Base-by-base conservation (phyloP, 1,140 invertebrate genomes). In the Bombus difficillimus region DNA sequence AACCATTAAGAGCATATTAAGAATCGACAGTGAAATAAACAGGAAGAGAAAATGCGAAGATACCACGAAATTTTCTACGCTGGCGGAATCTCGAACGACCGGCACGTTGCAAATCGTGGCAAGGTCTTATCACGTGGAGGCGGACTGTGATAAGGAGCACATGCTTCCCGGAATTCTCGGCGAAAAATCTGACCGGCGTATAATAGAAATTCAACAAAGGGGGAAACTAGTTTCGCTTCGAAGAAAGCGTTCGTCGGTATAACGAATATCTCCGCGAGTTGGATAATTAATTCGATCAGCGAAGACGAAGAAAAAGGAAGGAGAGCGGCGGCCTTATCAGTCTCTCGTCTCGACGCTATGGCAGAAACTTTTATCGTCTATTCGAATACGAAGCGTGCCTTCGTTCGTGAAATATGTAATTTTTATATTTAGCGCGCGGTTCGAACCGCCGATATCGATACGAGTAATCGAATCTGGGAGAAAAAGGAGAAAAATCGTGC, bases 381-480 rank as follows among this genome's bases (percentile, higher is more conserved):
- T 13, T 28, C 25, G 37, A 28, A 25, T 37, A 47, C 79, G 64
- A 71, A 43, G 59, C 32, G 15, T 43, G 62, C 66, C 84, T 79
- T 62, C 28, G 72, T 53, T 62, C 64, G 75, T 83, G 90, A 89
- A 90, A 86, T 83, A 13, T 62, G 59, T n/a, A 88, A 92, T 81
- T 90, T 77, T 85, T 92, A 92, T 92, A 90, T 92, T 91, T 92
- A 90, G 89, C 81, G 32, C 57, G 15, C 32, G 43, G 25, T 9
- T 69, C 74, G 47, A 53, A 22, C 18, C 47, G 37, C 75, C 15
- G 43, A 22, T 69, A 86, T 88, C 80, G 64, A 66, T 39, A 71
- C 53, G 74, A 59, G 62, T 53, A 62, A 84, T 77, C 81, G 74
- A 77, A 88, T 90, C 87, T 71, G n/a, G 59, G 72, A 81, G 90